Evolutionary conservation across 1,140 invertebrate species (phyloP), one percentile per base, ranked within the genome.

Genomic region (Zaprionus taronus): DNA sequence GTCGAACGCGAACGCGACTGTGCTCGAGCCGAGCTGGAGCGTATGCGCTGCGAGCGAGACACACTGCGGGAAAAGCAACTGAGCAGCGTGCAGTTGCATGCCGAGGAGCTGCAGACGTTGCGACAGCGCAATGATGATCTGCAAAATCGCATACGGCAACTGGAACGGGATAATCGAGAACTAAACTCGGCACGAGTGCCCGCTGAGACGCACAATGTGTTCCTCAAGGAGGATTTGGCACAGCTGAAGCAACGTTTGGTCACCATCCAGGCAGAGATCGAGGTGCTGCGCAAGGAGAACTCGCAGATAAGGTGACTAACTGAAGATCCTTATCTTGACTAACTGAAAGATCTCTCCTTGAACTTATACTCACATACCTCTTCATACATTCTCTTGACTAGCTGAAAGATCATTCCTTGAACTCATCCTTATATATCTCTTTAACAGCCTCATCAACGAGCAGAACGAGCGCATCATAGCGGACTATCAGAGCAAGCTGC

Each of bases 401-500:
- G 1, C 11, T n/a, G 6, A 0, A 7, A 7, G 26, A 28, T 34
- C 31, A 3, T 34, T 34, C 9, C 7, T 34, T 11, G 2, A 6
- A 31, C 9, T 67, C n/a, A 63, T 53, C 5, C 24, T 0, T 51
- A 26, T 38, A 38, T 64, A 6, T 28, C 11, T 56, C 55, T 44
- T 2, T 2, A 6, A 24, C 24, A 93, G 92, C 34, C 67, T 93
- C 62, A 44, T 93, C 0, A 91, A 93, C 6, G 92, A 92, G 24
- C 92, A 93, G 57, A 91, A 91, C 15, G 92, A 93, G 60, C 90
- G 90, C n/a, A 74, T 87, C 2, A 65, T 93, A 26, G 74, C 74
- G 1, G 92, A 93, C 1, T 80, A 83, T 24, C 91, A 93, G 26
- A 78, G 68, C 67, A 92, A 91, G 15, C 65, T 92, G 2, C 9